Evolutionary conservation across 2,888 invertebrate genomes (phyloP).

Genomic region (Julus scandinavius): DNA sequence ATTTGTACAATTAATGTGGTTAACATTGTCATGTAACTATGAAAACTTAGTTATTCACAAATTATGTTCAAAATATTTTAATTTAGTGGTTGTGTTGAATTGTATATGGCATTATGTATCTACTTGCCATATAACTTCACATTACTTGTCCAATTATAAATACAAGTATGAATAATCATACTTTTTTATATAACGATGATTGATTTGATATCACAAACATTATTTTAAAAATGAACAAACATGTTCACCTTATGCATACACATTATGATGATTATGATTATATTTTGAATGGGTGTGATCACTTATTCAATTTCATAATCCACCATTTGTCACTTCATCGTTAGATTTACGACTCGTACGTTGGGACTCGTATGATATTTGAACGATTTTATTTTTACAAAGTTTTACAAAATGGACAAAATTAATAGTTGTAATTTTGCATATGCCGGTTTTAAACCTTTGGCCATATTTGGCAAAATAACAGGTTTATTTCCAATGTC

Average conservation of each 20-base stretch:
- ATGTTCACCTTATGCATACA: background rate
- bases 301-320: background rate
- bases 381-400: background rate
- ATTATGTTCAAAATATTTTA: too few species aligned
- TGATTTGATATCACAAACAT: background rate
- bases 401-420: background rate
- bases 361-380: background rate
- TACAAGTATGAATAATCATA: background rate
- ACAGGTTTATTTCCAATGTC: background rate
- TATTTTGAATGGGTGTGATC: too few species aligned
- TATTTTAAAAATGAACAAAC: constrained; percentile 6
- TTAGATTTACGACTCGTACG: background rate
- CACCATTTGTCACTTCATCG: background rate
- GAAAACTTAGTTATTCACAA: too few species aligned
- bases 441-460: background rate
- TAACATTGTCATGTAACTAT: too few species aligned
- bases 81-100: too few species aligned
- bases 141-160: background rate
- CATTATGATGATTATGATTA: background rate
- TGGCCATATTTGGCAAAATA: background rate
- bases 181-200: background rate
- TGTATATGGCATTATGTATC: too few species aligned
- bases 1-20: too few species aligned
- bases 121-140: background rate
- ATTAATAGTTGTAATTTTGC: background rate